Base-by-base conservation (phyloP, 2,888 invertebrate genomes). In the Erannis defoliaria region DNA sequence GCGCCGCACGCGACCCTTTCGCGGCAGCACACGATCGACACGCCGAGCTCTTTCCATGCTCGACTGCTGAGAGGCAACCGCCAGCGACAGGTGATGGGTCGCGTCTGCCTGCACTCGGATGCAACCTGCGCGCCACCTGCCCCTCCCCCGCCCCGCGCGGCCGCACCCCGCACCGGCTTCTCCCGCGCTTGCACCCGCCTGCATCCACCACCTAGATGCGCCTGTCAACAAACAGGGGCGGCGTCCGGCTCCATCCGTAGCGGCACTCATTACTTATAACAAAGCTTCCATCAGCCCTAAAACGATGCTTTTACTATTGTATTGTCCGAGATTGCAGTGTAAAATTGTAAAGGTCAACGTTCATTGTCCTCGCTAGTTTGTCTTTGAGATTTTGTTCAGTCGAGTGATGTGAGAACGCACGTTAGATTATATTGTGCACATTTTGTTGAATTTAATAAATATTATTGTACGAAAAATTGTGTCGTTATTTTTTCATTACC, bases 11-110 rank as follows among this genome's bases (percentile, higher is more conserved):
- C 96, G 66, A 94, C 94, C 58, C 94, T 97, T 59, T 95, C 97
- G 64, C 95, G 97, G 57, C 97, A 97, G 87, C 97, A 97, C 86
- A 97, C 97, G 88, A 97, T 98, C 92, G 97, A 97, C 90, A 97
- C 97, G 71, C 97, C 97, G 80, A 95, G 97, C 86, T 96, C 97
- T 65, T 97, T 97, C 93, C 96, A 97, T 79, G 96, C 97, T 77
- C 94, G 95, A 72, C 94, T 96, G 68, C 94, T 96, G 82, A 95
- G 95, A 76, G 95, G 95, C 89, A 94, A 94, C 81, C 94, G 95
- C 76, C 94, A 94, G 75, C 86, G 89, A 71, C 91, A 91, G 91
- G 91, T 92, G 89, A 90, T 78, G 75, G 77, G 65, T 59, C 67
- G 69, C 72, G 68, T 71, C 67, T 66, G 58, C 33, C 56, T 65